These are phyloP conservation scores for Conomelus anceps DNA, from an alignment of 2,888 invertebrate species.

Conservation along the genomic window DNA sequence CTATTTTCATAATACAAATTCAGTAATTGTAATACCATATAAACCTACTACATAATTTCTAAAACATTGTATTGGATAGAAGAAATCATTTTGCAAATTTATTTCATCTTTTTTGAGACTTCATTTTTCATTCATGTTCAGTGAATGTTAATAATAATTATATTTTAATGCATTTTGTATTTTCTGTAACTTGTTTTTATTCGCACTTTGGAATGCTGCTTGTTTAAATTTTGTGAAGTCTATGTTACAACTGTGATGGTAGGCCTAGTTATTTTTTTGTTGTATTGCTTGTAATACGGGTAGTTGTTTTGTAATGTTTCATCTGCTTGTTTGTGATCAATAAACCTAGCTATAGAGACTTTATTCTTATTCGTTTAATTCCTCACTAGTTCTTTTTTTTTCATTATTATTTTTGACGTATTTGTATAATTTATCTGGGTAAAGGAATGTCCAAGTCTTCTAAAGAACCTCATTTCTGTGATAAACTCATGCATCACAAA, in stretches of 20 bases:
- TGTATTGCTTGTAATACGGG: not conserved
- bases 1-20: too few species aligned
- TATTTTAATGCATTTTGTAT: not conserved
- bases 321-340: not conserved
- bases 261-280: not conserved
- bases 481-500: too few species aligned
- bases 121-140: too few species aligned
- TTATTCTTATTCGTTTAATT: not conserved
- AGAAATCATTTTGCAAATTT: too few species aligned
- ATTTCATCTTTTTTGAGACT: too few species aligned
- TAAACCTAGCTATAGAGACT: not conserved
- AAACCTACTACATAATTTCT: too few species aligned
- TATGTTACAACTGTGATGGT: not conserved
- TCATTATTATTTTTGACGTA: not conserved
- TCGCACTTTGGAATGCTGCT: not conserved
- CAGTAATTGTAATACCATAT: too few species aligned
- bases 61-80: too few species aligned
- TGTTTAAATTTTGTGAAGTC: not conserved
- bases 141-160: too few species aligned
- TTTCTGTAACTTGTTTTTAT: not conserved
- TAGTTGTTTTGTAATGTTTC: not conserved
- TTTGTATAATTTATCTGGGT: not conserved
- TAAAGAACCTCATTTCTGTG: too few species aligned
- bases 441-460: too few species aligned
- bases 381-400: not conserved